phyloP scores from a whole-genome alignment of 2,797 vertebrate genomes.

The Propithecus deckenii region DNA sequence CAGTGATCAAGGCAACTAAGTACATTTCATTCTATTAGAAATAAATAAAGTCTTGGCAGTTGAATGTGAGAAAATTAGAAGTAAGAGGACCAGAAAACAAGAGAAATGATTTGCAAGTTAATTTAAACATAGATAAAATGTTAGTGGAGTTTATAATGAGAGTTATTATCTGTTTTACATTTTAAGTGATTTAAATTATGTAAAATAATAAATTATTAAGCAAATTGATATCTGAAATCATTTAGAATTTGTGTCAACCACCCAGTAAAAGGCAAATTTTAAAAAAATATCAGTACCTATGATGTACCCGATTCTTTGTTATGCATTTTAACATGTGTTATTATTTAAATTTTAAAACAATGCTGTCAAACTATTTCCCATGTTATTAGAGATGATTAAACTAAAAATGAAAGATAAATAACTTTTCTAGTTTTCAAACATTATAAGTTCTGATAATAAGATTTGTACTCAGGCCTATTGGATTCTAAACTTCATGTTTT shows the following conservation, averaged over 20 bases:
- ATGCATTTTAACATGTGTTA: background rate
- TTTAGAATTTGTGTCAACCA: background rate
- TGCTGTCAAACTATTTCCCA: background rate
- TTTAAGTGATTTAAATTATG: background rate
- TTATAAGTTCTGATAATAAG: background rate
- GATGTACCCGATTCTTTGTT: background rate
- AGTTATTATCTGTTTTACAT: background rate
- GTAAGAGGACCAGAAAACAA: background rate
- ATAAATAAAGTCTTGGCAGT: background rate
- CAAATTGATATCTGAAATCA: background rate
- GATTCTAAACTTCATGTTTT: background rate
- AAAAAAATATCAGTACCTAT: background rate
- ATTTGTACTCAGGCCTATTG: background rate
- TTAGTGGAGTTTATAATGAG: background rate
- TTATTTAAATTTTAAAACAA: background rate
- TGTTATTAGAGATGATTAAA: background rate
- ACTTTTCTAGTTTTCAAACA: background rate
- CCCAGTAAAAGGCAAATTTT: background rate
- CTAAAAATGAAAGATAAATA: background rate
- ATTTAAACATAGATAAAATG: constrained; percentile 1
- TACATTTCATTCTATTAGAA: constrained; percentile 2
- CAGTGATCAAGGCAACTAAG: background rate
- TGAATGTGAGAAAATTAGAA: constrained; percentile 2
- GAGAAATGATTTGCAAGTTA: background rate
- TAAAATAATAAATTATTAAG: constrained; percentile 1